Conservation (phyloP, 2,888 invertebrate species). For the Xanthorhoe spadicearia region DNA sequence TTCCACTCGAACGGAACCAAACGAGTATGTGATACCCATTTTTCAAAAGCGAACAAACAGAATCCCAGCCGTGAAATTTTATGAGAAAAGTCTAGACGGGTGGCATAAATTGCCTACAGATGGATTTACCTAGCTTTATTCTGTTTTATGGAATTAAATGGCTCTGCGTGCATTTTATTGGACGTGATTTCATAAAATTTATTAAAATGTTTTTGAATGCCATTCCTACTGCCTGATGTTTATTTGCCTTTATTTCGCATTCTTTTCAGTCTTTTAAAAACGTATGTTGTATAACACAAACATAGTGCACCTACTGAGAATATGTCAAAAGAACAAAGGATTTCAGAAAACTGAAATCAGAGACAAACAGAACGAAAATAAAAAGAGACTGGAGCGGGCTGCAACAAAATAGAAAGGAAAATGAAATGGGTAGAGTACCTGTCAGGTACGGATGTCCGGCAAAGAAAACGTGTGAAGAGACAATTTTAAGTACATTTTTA, state of each 20-base stretch:
- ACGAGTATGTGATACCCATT: constrained; percentile 29
- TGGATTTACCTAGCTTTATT: constrained; percentile 18
- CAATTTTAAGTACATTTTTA: constrained; percentile 29
- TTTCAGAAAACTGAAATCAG: constrained; percentile 32
- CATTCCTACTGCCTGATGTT: background rate
- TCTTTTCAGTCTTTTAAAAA: background rate
- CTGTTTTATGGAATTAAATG: constrained; percentile 31
- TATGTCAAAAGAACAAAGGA: constrained; percentile 2
- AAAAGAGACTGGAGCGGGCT: constrained; percentile 25
- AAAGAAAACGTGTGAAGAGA: constrained; percentile 30
- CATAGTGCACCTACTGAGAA: background rate
- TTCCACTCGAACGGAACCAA: constrained; percentile 26
- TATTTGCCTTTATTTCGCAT: background rate
- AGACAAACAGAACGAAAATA: constrained; percentile 22
- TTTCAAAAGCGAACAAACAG: constrained; percentile 40
- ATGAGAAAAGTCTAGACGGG: constrained; percentile 52
- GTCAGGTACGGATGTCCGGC: constrained; percentile 15
- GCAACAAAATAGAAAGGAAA: constrained; percentile 35
- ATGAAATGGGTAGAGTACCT: constrained; percentile 28
- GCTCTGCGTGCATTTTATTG: constrained; percentile 30
- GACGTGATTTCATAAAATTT: constrained; percentile 11
- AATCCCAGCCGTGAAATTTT: constrained; percentile 49
- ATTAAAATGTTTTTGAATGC: background rate
- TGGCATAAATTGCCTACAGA: constrained; percentile 44
- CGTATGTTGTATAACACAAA: background rate